These are phyloP conservation scores for Cecidostiba fungosa DNA, from an alignment of 2,888 invertebrate genomes.

Conservation along the genomic window DNA sequence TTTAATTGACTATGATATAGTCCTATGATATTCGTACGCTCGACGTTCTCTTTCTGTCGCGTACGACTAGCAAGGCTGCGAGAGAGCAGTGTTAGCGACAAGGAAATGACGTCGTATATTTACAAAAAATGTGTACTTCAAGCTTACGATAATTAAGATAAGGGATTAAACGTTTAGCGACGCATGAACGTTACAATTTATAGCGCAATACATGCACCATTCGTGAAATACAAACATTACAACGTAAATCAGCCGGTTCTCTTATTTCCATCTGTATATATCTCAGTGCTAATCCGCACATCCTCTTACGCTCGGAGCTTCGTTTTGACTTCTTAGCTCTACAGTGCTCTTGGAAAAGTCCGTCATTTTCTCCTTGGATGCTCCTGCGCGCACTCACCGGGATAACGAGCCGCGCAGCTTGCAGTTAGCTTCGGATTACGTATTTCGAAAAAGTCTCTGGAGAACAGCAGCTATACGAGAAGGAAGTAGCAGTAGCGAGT, in stretches of 20 bases:
- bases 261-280: constrained; percentile 17
- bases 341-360: constrained; percentile 63
- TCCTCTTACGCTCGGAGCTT: constrained; percentile 64
- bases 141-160: neutral
- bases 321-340: constrained; percentile 66
- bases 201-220: neutral
- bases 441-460: constrained; percentile 65
- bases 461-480: neutral
- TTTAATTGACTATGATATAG: constrained; percentile 56
- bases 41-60: neutral
- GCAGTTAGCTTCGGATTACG: constrained; percentile 69
- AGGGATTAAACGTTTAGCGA: no score
- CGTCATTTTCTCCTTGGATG: constrained; percentile 69
- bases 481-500: neutral
- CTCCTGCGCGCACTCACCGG: constrained; percentile 66
- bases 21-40: neutral
- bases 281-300: constrained; percentile 41
- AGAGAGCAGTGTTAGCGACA: neutral
- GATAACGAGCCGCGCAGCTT: constrained; percentile 69
- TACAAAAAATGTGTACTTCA: neutral
- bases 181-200: neutral
- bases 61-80: neutral
- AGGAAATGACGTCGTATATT: neutral
- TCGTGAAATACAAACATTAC: constrained; percentile 7
- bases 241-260: neutral